Conservation (phyloP, 2,113 vertebrate species). For the Rhombomys opimus region DNA sequence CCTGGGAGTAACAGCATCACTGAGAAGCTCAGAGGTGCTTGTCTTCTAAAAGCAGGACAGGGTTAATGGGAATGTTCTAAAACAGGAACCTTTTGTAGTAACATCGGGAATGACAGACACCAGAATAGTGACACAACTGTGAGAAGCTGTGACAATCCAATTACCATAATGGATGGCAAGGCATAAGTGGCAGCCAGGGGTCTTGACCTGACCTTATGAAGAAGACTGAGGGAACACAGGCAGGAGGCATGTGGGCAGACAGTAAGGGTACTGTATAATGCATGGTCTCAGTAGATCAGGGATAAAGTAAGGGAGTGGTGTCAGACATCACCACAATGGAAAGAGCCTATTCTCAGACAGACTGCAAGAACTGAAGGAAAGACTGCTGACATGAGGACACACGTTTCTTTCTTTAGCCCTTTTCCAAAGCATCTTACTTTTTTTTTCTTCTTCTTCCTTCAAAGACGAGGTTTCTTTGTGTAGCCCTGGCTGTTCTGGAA, state of each 20-base stretch:
- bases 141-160: neutral
- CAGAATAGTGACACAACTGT: neutral
- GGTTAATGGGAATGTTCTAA: neutral
- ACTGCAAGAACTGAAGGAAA: neutral
- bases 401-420: neutral
- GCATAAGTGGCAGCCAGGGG: neutral
- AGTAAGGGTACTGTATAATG: neutral
- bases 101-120: neutral
- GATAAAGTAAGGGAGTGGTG: neutral
- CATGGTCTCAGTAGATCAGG: neutral
- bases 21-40: neutral
- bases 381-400: neutral
- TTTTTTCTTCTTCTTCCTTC: neutral
- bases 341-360: slow-evolving; percentile 9
- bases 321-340: neutral
- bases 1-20: neutral
- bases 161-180: neutral
- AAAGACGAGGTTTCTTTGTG: neutral
- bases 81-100: neutral
- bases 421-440: neutral
- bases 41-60: neutral
- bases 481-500: neutral
- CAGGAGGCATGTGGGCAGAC: neutral
- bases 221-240: neutral
- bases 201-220: neutral